These are phyloP conservation scores for Drosophila burlai DNA, from an alignment of 1,140 invertebrate genomes.

Conservation along the genomic window DNA sequence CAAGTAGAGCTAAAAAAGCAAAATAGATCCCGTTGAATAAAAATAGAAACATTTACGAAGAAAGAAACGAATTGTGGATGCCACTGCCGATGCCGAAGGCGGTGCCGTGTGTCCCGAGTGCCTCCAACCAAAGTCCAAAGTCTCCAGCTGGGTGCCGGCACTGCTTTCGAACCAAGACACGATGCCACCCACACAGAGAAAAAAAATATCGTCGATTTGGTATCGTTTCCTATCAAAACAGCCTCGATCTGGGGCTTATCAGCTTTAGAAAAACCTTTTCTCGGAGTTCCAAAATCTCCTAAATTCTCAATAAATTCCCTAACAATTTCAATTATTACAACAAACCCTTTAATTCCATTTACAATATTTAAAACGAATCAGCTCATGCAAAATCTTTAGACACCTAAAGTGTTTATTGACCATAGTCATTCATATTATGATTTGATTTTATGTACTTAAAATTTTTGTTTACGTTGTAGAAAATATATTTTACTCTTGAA, in stretches of 20 bases:
- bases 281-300: background rate
- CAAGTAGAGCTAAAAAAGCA: slow-evolving; percentile 37
- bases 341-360: background rate
- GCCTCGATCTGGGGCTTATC: slow-evolving; percentile 19
- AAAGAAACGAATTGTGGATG: slow-evolving; percentile 73
- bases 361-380: too few relatives aligned
- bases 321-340: background rate
- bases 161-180: slow-evolving; percentile 37
- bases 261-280: background rate
- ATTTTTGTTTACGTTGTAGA: background rate
- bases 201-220: slow-evolving; percentile 33
- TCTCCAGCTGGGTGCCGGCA: slow-evolving; percentile 20
- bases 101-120: slow-evolving; percentile 39
- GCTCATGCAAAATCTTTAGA: too few relatives aligned
- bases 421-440: too few relatives aligned
- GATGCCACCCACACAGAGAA: slow-evolving; percentile 40
- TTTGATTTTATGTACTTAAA: background rate
- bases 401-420: too few relatives aligned
- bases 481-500: background rate
- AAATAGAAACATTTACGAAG: slow-evolving; percentile 83
- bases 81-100: slow-evolving; percentile 62
- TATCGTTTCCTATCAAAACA: slow-evolving; percentile 1
- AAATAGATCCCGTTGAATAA: slow-evolving; percentile 60
- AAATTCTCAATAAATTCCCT: background rate
- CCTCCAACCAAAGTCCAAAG: slow-evolving; percentile 1